These are phyloP conservation scores for Gymnarchus niloticus DNA, from an alignment of 2,113 vertebrate species.

Conservation along the genomic window DNA sequence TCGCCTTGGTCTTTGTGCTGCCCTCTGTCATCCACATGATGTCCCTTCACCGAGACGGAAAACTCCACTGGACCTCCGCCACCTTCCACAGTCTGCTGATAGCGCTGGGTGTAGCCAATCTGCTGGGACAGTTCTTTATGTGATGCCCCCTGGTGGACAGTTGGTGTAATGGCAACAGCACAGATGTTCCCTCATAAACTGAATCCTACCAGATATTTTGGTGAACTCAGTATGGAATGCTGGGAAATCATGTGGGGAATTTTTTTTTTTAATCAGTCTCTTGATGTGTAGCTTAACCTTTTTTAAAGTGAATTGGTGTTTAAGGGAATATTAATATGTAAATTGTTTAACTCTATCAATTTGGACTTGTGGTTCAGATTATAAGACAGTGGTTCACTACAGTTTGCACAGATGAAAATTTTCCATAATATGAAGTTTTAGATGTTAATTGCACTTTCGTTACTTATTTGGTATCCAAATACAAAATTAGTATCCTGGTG, in stretches of 20 bases:
- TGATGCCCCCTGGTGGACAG: slow-evolving; percentile 46
- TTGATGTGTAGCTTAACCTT: too few species aligned
- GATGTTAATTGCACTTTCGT: background rate
- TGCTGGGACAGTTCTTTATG: slow-evolving; percentile 86
- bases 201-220: background rate
- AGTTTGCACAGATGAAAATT: background rate
- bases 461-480: background rate
- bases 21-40: slow-evolving; percentile 83
- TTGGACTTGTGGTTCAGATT: background rate
- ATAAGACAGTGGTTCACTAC: background rate
- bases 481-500: background rate
- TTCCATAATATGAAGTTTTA: background rate
- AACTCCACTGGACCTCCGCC: slow-evolving; percentile 70
- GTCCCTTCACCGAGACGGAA: slow-evolving; percentile 61
- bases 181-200: background rate
- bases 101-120: slow-evolving; percentile 78
- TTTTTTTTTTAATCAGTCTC: too few species aligned
- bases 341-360: background rate
- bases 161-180: background rate
- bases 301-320: background rate
- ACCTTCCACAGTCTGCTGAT: slow-evolving; percentile 78
- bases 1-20: slow-evolving; percentile 89
- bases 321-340: background rate
- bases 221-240: too few species aligned
- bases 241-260: too few species aligned